Base-by-base conservation (phyloP, 2,113 vertebrate genomes). In the Pungitius pungitius region DNA sequence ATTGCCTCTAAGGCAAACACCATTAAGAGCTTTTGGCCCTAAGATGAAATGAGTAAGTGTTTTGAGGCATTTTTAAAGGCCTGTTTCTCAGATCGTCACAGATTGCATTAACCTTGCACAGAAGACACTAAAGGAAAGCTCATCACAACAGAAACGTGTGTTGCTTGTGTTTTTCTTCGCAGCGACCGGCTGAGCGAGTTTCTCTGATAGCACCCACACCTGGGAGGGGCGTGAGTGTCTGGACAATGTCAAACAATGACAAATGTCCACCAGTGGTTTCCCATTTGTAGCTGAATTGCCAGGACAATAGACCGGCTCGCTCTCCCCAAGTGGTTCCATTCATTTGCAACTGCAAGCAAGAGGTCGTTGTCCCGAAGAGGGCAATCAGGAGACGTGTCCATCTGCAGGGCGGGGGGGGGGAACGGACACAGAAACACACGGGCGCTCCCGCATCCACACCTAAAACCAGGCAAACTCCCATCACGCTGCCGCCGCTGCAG, bases 161-260 rank as follows among this genome's bases (percentile, higher is more conserved):
- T 83, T 87, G 67, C 89, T 90, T 92, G 58, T 76, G 69, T 77
- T 85, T 55, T 76, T 85, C 78, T 84, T 87, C 78, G 54, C 60
- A 69, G 66, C 68, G 70, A 78, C 86, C 81, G 69, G 88, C 60
- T 86, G 70, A 70, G 80, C 75, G 77, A 86, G 74, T 86, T 90
- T 88, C 62, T 71, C 58, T 61, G 24, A 64, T 61, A 67, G 72
- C 30, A 40, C 69, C 51, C 49, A 76, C 85, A 90, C 86, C 85
- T 88, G 70, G 89, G 78, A 85, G 79, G 82, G 87, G 86, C 83
- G 87, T 77, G 77, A 86, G 83, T 83, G 85, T 71, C 72, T 20
- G 64, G 62, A 78, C 88, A 89, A 88, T 91, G 90, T 89, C 90
- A 82, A 73, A 90, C 85, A 90, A 88, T 86, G 83, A 85, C 90